A percentile compares a stretch with the other conserved stretches of the same genome.
Conservation (phyloP, 2,113 vertebrate genomes). For the Psittacara wagleri region DNA sequence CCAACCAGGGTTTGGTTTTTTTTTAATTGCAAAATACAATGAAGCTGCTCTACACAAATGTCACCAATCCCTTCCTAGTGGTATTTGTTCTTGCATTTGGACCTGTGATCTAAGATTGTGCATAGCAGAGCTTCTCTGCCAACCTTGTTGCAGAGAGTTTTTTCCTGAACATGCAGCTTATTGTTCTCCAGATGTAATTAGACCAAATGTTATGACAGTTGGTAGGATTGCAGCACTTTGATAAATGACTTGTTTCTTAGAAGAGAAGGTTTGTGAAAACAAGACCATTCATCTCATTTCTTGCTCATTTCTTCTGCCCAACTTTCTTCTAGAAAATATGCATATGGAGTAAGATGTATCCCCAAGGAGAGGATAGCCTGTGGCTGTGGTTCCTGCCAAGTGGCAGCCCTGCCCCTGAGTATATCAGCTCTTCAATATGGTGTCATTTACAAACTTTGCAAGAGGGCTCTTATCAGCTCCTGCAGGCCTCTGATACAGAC, state of each 20-base stretch:
- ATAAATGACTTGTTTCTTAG: slow-evolving; percentile 73
- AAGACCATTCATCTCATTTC: slow-evolving; percentile 43
- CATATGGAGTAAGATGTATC: neutral
- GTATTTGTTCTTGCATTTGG: slow-evolving; percentile 24
- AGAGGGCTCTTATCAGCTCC: neutral
- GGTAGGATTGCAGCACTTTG: slow-evolving; percentile 58
- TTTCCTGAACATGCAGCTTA: slow-evolving; percentile 49
- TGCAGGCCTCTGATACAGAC: neutral
- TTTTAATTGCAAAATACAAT: neutral
- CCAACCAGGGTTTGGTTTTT: too few species aligned
- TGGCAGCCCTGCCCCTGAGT: neutral
- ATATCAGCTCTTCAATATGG: neutral
- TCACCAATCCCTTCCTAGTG: neutral
- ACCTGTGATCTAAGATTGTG: slow-evolving; percentile 17
- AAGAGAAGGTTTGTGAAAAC: slow-evolving; percentile 59
- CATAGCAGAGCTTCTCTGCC: neutral
- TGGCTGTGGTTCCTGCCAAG: neutral
- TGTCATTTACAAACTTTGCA: neutral
- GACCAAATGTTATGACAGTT: slow-evolving; percentile 72
- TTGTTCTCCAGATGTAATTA: slow-evolving; percentile 75
- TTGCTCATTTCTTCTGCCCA: neutral
- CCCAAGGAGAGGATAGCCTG: neutral
- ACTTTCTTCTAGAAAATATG: neutral
- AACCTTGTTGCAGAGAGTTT: slow-evolving; percentile 41
- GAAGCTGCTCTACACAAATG: neutral